Evolutionary conservation across 2,888 invertebrate species (phyloP), one percentile per base, ranked within the genome.

Genomic region (Pyrrhia umbra): DNA sequence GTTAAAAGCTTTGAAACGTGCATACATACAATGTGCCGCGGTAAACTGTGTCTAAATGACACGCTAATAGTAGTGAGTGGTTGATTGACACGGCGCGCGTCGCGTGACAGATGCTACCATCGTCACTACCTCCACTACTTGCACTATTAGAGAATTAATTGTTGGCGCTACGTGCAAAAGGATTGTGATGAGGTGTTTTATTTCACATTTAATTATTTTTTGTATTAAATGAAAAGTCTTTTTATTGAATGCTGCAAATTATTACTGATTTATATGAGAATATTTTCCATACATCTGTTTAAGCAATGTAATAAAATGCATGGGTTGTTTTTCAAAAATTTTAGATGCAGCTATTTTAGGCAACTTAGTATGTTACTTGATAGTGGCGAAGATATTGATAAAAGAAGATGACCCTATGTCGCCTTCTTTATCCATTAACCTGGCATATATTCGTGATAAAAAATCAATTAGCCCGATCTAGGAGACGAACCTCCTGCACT

Each of bases 71-170:
- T n/a, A 34, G 40, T 13, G 67, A 67, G 61, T 27, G 51, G 16
- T 46, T 68, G 73, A 71, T 55, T 73, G 71, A 62, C 68, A 68
- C 39, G 61, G 34, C 61, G 69, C 54, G 56, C 18, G 6, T 75
- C 60, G 71, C 74, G 75, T 75, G 75, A 39, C 67, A 37, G 20
- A 49, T 37, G 10, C 25, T 42, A 43, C 27, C 57, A 37, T 34
- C 16, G 15, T 30, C 52, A 39, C 10, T 42, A 42, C 23, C 56
- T 54, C 45, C 52, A 39, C 61, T 62, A 58, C 57, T 60, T 37
- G 43, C 49, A 56, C 59, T 39, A 75, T 75, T 71, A 71, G 37
- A 37, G 54, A 51, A 55, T 59, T 75, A 63, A 75, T 71, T 62
- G 71, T 54, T 13, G 34, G 30, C 18, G 8, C 6, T 60, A 71